A percentile compares a stretch with the other conserved stretches of the same genome.
phyloP scores from a whole-genome alignment of 2,113 vertebrate species.

The Archilochus colubris region DNA sequence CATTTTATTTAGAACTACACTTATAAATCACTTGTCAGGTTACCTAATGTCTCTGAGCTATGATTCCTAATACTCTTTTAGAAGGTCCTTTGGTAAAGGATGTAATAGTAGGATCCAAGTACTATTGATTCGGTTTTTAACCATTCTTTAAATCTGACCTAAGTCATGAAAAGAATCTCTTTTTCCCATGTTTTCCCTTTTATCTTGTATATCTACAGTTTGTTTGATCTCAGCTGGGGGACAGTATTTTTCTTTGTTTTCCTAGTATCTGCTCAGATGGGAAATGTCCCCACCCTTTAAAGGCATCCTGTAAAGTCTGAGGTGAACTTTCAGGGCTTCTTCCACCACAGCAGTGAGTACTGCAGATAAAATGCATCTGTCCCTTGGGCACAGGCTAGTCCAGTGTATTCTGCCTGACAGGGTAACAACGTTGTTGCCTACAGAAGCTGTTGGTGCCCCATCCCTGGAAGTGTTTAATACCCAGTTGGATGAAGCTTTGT shows the following conservation, averaged over 20 bases:
- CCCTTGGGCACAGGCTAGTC: background rate
- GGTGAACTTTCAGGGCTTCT: background rate
- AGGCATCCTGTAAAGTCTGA: background rate
- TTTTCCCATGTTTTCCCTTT: background rate
- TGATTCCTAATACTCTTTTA: background rate
- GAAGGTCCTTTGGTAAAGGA: background rate
- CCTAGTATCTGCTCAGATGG: too few relatives aligned
- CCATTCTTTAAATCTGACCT: background rate
- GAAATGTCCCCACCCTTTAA: background rate
- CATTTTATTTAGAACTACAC: background rate
- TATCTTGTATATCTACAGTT: background rate
- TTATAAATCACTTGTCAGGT: background rate
- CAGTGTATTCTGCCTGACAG: too few relatives aligned
- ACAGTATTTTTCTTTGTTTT: accelerated
- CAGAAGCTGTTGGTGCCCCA: too few relatives aligned
- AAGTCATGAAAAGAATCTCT: background rate
- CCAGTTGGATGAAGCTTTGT: too few relatives aligned
- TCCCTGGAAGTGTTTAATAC: too few relatives aligned
- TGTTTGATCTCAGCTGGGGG: background rate
- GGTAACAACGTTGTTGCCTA: too few relatives aligned
- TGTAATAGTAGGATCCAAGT: background rate
- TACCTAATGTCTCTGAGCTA: background rate
- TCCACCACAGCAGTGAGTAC: background rate
- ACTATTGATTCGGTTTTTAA: background rate
- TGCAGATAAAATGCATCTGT: background rate